Evolutionary conservation across 2,888 invertebrate genomes (phyloP), one percentile per base, ranked within the genome.

Genomic region (Cephus pulcher): DNA sequence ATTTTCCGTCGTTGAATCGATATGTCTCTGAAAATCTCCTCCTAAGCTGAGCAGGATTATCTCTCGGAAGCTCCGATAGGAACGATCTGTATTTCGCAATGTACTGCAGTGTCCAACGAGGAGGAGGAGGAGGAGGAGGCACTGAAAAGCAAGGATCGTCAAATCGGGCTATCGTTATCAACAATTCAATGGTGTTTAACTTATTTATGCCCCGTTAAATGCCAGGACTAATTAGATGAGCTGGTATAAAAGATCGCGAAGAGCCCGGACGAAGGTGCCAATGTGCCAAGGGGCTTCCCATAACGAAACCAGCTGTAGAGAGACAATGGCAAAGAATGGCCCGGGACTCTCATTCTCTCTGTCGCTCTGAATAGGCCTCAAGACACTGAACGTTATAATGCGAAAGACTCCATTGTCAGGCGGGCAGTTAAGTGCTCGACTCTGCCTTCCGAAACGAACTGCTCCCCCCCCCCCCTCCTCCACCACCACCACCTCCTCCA

Each of bases 381-480:
- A 90, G 90, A 90, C 89, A 90, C 88, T 88, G 88, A 89, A 87
- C 86, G 88, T 87, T 87, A 87, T 90, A 89, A 90, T 89, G 89
- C 88, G 87, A 87, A 89, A 87, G 87, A 88, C 88, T 89, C 89
- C 88, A 90, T 90, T 91, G 90, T 90, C 85, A 85, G 79, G 82
- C 87, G 88, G 89, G 88, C 89, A 90, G 88, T 90, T 91, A 90
- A 91, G 90, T 90, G 89, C 89, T 88, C 88, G 86, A 84, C 86
- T 85, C 87, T 89, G 86, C 86, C 84, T 86, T 86, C 86, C 83
- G 80, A 89, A 88, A 90, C 88, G 88, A 87, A 89, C 88, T 88
- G 85, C 88, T 86, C 87, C 88, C 84, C 80, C 11, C 11, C 34
- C 11, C 0, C 34, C 11, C 34, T n/a, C n/a, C 79, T 76, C 71